Evolutionary conservation across 23 tunicate genomes (phyloP).

Genomic region (Ciona savignyi): DNA sequence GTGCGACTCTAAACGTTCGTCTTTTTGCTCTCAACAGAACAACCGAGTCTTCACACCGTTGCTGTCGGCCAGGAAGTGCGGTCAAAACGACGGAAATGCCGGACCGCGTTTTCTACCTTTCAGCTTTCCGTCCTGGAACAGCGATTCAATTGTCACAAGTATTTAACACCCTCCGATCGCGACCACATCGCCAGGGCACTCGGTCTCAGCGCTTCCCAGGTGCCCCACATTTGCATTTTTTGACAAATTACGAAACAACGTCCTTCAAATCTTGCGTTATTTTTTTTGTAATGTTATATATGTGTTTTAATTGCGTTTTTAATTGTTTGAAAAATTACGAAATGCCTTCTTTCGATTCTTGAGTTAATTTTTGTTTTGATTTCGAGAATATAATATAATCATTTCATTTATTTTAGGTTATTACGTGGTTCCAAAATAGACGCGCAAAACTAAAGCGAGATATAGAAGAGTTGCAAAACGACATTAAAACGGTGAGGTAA

Average conservation of each 20-base stretch:
- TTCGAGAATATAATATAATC: not conserved
- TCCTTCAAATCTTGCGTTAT: no score
- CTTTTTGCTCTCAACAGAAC: conserved; percentile 23
- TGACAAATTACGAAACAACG: no score
- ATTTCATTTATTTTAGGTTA: conserved; percentile 49
- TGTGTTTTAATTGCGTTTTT: not conserved
- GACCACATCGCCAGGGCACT: conserved; percentile 81
- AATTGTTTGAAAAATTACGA: not conserved
- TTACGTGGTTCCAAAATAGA: conserved; percentile 99
- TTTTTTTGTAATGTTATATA: no score
- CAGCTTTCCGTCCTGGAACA: conserved; percentile 95
- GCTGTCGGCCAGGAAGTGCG: conserved; percentile 36
- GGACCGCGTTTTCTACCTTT: conserved; percentile 89
- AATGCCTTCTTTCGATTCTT: not conserved
- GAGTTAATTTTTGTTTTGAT: not conserved
- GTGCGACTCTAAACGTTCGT: no score
- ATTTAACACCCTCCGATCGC: conserved; percentile 92
- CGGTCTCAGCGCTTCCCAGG: conserved; percentile 92
- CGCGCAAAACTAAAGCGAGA: conserved; percentile 97
- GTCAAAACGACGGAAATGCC: conserved; percentile 70
- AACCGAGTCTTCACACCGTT: conserved; percentile 33
- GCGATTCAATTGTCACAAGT: conserved; percentile 81
- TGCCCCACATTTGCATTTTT: no score
- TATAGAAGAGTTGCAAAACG: conserved; percentile 83
- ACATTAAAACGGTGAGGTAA: conserved; percentile 72